Conservation (phyloP, 2,797 vertebrate genomes). For the Phrynocephalus forsythii region DNA sequence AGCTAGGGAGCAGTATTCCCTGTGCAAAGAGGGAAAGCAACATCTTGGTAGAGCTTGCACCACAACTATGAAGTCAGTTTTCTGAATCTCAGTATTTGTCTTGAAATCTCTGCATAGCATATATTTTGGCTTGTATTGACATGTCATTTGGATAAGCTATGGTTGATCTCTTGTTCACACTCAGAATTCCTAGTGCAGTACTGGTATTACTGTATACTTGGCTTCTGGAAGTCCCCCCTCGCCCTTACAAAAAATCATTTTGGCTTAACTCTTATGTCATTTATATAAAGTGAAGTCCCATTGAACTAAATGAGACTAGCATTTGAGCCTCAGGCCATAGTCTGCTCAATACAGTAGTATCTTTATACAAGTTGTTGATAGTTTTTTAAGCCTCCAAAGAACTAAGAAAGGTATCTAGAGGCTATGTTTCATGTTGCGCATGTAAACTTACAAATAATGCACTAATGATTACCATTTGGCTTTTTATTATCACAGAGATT, state of each 20-base stretch:
- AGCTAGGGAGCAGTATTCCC: too few species aligned
- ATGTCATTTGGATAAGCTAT: not conserved
- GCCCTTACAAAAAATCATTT: not conserved
- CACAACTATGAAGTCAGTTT: too few species aligned
- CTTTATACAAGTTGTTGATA: not conserved
- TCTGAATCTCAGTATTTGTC: not conserved
- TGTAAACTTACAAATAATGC: not conserved
- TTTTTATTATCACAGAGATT: not conserved
- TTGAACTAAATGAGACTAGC: not conserved
- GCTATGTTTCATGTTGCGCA: not conserved
- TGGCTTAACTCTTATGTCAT: not conserved
- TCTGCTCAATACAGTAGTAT: too few species aligned
- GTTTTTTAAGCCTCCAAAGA: not conserved
- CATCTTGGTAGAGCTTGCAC: too few species aligned
- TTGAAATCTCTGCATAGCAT: not conserved
- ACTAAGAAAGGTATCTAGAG: not conserved
- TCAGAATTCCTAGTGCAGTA: not conserved
- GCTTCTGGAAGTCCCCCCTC: not conserved
- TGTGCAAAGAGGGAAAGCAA: too few species aligned
- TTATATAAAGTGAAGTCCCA: not conserved
- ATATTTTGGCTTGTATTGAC: not conserved
- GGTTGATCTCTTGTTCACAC: not conserved
- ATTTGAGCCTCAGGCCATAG: not conserved
- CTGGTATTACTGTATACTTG: not conserved
- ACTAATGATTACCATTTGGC: not conserved